phyloP scores from a whole-genome alignment of 2,888 invertebrate species.

The Anticlea derivata region DNA sequence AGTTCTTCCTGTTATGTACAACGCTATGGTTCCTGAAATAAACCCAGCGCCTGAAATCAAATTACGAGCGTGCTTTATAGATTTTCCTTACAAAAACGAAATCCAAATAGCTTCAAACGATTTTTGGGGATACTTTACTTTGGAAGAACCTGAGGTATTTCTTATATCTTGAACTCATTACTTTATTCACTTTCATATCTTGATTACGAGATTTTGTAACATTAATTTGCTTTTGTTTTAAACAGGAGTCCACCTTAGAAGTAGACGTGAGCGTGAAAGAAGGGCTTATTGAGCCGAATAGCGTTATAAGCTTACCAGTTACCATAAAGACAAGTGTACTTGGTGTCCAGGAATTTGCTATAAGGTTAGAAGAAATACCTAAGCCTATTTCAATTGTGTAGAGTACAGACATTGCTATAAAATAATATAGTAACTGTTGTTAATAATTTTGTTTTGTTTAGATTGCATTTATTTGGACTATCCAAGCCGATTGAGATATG shows the following conservation, averaged over 20 bases:
- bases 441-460: slow-evolving; percentile 27
- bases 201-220: no score
- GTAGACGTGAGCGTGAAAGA: slow-evolving; percentile 60
- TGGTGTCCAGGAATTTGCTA: slow-evolving; percentile 68
- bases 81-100: slow-evolving; percentile 78
- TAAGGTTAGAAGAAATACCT: slow-evolving; percentile 52
- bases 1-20: slow-evolving; percentile 76
- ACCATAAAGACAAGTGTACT: slow-evolving; percentile 70
- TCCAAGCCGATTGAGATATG: slow-evolving; percentile 72
- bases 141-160: slow-evolving; percentile 38
- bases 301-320: slow-evolving; percentile 65
- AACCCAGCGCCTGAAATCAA: slow-evolving; percentile 75
- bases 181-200: background rate
- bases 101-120: slow-evolving; percentile 74
- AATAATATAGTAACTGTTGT: no score
- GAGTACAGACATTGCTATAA: no score
- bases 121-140: slow-evolving; percentile 63
- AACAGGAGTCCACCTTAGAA: slow-evolving; percentile 55
- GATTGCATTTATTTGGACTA: slow-evolving; percentile 70
- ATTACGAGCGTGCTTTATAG: slow-evolving; percentile 84
- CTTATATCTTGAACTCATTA: background rate
- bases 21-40: slow-evolving; percentile 78
- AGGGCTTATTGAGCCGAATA: slow-evolving; percentile 72
- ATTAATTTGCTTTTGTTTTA: slow-evolving; percentile 18
- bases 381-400: no score